phyloP scores from a whole-genome alignment of 2,888 invertebrate species.

The Athalia rosae region DNA sequence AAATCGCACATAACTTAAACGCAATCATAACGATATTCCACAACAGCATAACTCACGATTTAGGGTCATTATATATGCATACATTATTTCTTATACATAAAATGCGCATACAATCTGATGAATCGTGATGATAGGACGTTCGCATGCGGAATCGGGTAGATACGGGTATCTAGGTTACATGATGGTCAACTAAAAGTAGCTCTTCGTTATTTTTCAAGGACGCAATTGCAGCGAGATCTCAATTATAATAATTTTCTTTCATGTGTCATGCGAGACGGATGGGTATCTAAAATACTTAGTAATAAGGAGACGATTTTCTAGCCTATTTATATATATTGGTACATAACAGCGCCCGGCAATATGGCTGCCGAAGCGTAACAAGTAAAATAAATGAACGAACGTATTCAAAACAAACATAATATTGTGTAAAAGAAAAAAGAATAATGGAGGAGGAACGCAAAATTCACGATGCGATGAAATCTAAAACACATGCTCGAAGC shows the following conservation, averaged over 20 bases:
- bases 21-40: constrained; percentile 3
- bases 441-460: too few species aligned
- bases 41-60: neutral
- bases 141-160: constrained; percentile 11
- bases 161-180: too few species aligned
- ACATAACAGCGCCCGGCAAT: too few species aligned
- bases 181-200: constrained; percentile 3
- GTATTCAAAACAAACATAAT: neutral
- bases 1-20: neutral
- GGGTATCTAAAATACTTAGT: neutral
- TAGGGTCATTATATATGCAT: neutral
- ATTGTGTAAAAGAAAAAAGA: too few species aligned
- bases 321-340: neutral
- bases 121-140: neutral
- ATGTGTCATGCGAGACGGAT: constrained; percentile 27
- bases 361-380: neutral
- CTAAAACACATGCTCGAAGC: too few species aligned
- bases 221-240: constrained; percentile 22
- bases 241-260: neutral
- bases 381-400: neutral
- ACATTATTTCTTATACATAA: neutral
- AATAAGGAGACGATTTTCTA: neutral
- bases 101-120: constrained; percentile 12
- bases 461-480: too few species aligned
- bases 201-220: neutral